Conservation (phyloP, 2,888 invertebrate species). For the Acheta domesticus region DNA sequence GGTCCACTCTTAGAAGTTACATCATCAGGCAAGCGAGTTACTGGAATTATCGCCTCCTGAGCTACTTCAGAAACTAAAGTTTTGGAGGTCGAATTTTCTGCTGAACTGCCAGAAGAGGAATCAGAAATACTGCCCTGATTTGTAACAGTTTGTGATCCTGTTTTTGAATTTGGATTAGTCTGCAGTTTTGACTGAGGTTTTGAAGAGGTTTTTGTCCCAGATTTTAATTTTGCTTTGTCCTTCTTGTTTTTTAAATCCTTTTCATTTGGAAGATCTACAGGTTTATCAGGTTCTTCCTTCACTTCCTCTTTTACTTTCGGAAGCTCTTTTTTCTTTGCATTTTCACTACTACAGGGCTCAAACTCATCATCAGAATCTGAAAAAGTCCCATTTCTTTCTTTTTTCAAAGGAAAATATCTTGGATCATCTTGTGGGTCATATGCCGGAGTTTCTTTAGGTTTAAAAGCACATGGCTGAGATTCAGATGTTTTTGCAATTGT, state of each 20-base stretch:
- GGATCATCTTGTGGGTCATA: conserved; percentile 63
- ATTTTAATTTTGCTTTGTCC: conserved; percentile 27
- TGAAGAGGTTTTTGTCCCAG: background rate
- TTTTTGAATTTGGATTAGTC: too few species aligned
- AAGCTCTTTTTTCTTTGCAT: conserved; percentile 22
- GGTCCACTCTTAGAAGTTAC: background rate
- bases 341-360: conserved; percentile 51
- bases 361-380: conserved; percentile 64
- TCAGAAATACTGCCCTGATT: too few species aligned
- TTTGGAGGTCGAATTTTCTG: too few species aligned
- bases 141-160: too few species aligned
- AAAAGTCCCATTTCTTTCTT: conserved; percentile 62
- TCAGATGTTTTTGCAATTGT: conserved; percentile 50
- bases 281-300: conserved; percentile 23
- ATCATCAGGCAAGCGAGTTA: background rate
- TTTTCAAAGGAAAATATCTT: conserved; percentile 68
- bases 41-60: conserved; percentile 4
- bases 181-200: too few species aligned
- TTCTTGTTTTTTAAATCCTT: conserved; percentile 23
- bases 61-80: conserved; percentile 23
- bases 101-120: too few species aligned
- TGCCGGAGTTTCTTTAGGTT: conserved; percentile 30
- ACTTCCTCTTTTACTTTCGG: conserved; percentile 25
- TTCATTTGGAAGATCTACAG: background rate
- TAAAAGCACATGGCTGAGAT: background rate